phyloP scores from a whole-genome alignment of 1,140 invertebrate species.

The Hypothenemus hampei region DNA sequence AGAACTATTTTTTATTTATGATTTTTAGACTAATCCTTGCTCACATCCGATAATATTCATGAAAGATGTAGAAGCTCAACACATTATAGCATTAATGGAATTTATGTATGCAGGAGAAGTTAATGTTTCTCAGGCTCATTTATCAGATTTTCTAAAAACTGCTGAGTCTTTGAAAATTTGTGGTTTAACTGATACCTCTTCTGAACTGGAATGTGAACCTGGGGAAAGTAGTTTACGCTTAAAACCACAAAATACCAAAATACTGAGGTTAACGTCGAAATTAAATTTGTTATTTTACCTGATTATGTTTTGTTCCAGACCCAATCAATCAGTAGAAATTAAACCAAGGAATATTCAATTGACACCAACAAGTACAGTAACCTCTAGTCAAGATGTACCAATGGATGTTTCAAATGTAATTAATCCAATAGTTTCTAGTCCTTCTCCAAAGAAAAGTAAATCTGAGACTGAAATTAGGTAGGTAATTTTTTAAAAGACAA shows the following conservation, averaged over 20 bases:
- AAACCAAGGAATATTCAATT: constrained; percentile 31
- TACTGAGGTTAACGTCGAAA: constrained; percentile 5
- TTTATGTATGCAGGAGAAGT: constrained; percentile 74
- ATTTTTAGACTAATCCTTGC: constrained; percentile 75
- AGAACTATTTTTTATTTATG: constrained; percentile 38
- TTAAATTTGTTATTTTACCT: constrained; percentile 3
- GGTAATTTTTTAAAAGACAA: not conserved
- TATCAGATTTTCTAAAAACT: constrained; percentile 64
- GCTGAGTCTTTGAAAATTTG: constrained; percentile 68
- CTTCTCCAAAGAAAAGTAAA: constrained; percentile 37
- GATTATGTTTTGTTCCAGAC: constrained; percentile 16
- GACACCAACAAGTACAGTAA: constrained; percentile 38
- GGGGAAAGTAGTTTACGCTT: constrained; percentile 36
- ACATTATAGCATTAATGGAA: constrained; percentile 62
- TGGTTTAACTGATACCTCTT: constrained; percentile 58
- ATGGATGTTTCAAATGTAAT: constrained; percentile 20
- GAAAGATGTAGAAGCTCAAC: constrained; percentile 66
- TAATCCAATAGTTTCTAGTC: constrained; percentile 29
- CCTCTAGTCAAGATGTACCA: constrained; percentile 41
- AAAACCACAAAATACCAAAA: constrained; percentile 33
- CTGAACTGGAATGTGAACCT: constrained; percentile 29
- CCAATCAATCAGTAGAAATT: constrained; percentile 27
- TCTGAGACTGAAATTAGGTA: constrained; percentile 32
- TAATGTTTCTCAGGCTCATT: constrained; percentile 67
- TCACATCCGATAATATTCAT: constrained; percentile 82